A percentile compares a stretch with the other conserved stretches of the same genome.
Conservation (phyloP, 2,888 invertebrate species). For the Trichacis sp. region DNA sequence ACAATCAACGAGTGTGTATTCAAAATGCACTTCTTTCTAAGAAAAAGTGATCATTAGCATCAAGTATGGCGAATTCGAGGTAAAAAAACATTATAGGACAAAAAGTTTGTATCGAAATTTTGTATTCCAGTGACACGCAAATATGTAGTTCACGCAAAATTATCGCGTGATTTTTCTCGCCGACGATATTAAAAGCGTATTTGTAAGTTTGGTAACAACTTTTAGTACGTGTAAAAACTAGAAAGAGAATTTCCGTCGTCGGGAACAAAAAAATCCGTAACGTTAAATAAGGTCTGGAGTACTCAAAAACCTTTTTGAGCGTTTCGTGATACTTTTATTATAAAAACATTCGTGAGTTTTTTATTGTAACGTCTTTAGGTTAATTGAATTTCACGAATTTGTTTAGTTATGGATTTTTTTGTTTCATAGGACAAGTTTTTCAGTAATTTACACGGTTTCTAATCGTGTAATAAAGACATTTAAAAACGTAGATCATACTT, state of each 20-base stretch:
- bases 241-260: no score
- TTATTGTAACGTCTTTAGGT: no score
- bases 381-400: no score
- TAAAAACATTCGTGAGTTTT: no score
- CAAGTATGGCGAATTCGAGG: not conserved
- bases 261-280: no score
- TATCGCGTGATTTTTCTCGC: no score
- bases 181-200: slow-evolving; percentile 13
- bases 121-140: not conserved
- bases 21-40: slow-evolving; percentile 4
- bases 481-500: not conserved
- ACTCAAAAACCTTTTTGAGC: no score
- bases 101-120: slow-evolving; percentile 9
- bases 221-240: not conserved
- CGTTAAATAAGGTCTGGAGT: no score
- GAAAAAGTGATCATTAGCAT: slow-evolving; percentile 3
- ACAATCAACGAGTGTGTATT: slow-evolving; percentile 26
- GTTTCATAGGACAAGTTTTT: no score
- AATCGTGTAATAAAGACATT: not conserved
- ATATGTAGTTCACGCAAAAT: no score
- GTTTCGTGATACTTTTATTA: no score
- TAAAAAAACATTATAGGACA: not conserved
- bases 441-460: slow-evolving; percentile 8
- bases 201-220: slow-evolving; percentile 1
- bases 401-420: no score